Evolutionary conservation across 35 echinoderm and acorn worm genomes (phyloP).

Genomic region (Eucidaris tribuloides): DNA sequence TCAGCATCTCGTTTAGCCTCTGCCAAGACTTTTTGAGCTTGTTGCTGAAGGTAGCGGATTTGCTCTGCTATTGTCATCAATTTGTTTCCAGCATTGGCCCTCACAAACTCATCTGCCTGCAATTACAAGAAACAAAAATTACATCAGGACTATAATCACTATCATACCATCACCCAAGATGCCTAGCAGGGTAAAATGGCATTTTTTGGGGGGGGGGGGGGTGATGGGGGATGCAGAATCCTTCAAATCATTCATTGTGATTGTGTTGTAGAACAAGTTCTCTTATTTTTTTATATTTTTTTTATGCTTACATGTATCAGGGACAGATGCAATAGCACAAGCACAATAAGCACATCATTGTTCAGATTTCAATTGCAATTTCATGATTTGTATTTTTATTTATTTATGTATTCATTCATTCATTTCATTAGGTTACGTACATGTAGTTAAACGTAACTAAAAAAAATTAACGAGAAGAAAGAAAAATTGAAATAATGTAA

Average conservation of each 20-base stretch:
- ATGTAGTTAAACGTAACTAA: no score
- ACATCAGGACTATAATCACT: not conserved
- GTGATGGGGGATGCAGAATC: not conserved
- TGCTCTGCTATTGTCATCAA: constrained; percentile 94
- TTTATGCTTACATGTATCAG: not conserved
- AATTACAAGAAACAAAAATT: not conserved
- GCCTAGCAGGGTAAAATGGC: not conserved
- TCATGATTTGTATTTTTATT: no score
- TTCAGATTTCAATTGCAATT: no score
- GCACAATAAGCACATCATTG: no score
- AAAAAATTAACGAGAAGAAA: no score
- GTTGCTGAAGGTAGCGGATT: constrained; percentile 84
- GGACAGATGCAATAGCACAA: no score
- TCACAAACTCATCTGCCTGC: constrained; percentile 93
- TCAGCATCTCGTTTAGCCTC: constrained; percentile 94
- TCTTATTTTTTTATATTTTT: not conserved
- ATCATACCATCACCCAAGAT: not conserved
- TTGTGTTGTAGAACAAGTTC: not conserved
- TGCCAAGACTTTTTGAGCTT: constrained; percentile 73
- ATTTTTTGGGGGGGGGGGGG: not conserved
- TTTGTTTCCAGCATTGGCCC: constrained; percentile 78
- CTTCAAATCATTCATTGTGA: not conserved
- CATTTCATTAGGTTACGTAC: no score
- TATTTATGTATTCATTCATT: no score
- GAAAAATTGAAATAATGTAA: no score